Evolutionary conservation across 2,113 vertebrate species (phyloP).

Genomic region (Solenodon paradoxus): DNA sequence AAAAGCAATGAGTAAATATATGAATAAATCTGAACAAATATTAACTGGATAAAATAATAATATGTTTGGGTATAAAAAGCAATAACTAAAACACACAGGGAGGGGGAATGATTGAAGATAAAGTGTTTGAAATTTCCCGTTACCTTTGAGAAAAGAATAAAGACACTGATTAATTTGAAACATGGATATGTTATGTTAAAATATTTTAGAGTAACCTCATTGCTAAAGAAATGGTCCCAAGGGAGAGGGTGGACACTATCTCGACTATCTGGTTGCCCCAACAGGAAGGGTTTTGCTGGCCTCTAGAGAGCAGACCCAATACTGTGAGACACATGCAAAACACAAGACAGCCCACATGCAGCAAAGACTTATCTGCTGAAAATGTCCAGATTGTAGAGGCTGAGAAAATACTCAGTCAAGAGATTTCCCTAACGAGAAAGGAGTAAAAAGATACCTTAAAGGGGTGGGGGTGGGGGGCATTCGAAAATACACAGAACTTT

Average conservation of each 20-base stretch:
- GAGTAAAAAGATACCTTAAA: neutral
- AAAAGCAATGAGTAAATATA: neutral
- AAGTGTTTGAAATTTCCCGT: neutral
- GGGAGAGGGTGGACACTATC: too few relatives aligned
- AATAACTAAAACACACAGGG: neutral
- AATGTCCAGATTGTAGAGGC: neutral
- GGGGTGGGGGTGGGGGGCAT: too few relatives aligned
- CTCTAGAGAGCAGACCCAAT: neutral
- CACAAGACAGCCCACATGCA: too few relatives aligned
- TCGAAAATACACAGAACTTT: too few relatives aligned
- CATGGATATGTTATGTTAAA: neutral
- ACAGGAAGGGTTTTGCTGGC: neutral
- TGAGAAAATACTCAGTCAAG: neutral
- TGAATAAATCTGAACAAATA: neutral
- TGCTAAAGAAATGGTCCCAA: neutral
- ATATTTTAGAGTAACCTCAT: neutral
- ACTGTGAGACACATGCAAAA: too few relatives aligned
- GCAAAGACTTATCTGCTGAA: neutral
- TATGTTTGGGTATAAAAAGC: neutral
- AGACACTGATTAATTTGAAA: neutral
- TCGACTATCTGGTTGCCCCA: too few relatives aligned
- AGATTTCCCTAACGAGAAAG: neutral
- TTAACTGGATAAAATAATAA: neutral
- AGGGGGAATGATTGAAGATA: neutral
- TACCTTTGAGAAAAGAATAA: neutral